Evolutionary conservation across 2,888 invertebrate genomes (phyloP), one percentile per base, ranked within the genome.

Genomic region (Latrodectus elegans): DNA sequence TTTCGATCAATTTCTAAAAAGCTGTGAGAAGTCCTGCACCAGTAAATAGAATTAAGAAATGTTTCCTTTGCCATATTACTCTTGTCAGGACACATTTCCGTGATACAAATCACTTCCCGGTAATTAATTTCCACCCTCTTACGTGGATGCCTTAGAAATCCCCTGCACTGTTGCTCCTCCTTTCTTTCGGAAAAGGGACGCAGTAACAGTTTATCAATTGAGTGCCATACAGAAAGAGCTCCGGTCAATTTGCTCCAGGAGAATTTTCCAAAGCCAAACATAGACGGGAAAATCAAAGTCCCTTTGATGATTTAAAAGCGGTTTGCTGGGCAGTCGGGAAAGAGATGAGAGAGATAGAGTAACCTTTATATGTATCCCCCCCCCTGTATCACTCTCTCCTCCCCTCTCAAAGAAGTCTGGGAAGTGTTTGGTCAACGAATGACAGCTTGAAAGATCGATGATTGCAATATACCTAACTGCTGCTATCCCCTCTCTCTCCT

Each of bases 391-490:
- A 53, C 73, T 55, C 73, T 74, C 55, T n/a, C 26, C 51, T 14
- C 26, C 26, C 12, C 52, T 22, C n/a, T 53, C 22, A 12, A 70
- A 72, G 84, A 84, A 79, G 79, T 74, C 84, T 79, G 84, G 84
- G 74, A 85, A 85, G 84, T 85, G 84, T 85, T 85, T 85, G 79
- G 84, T 85, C 79, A 79, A 60, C 60, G 84, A 74, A 60, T 85
- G 84, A 85, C 84, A 79, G 84, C 74, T 75, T 60, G 68, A 68
- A 70, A 85, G 84, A 85, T 85, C 84, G 84, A 85, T 85, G 84
- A 79, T 49, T 55, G 74, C 74, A 84, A 85, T 85, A 85, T 79
- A 75, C 78, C 74, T 78, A 53, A 52, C 74, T 75, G 38, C 53
- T 64, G 70, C 60, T 26, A 26, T 15, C 26, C 64, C 49, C 84